A percentile compares a stretch with the other conserved stretches of the same genome.
Conservation (phyloP, 1,140 invertebrate genomes). For the Lepidurus apus region DNA sequence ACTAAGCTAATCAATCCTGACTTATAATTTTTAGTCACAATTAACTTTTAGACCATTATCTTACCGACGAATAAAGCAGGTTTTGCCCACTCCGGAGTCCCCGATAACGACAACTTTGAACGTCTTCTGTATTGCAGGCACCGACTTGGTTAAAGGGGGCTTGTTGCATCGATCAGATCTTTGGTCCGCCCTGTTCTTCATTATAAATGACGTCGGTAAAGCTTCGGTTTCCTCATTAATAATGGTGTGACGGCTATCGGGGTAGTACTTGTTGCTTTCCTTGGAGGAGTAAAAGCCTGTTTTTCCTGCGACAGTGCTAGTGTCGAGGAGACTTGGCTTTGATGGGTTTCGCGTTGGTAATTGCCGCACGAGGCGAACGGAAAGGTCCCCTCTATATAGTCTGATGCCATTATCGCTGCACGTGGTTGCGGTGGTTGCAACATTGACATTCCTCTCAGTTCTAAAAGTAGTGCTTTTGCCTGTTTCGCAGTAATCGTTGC, state of each 20-base stretch:
- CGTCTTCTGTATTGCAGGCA: background rate
- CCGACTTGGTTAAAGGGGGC: background rate
- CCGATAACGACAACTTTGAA: constrained; percentile 27
- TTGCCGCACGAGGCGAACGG: too few relatives aligned
- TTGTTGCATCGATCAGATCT: background rate
- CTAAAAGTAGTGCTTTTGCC: background rate
- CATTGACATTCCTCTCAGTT: background rate
- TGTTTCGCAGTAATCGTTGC: background rate
- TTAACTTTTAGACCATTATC: background rate
- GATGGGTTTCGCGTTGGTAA: too few relatives aligned
- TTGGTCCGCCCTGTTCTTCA: background rate
- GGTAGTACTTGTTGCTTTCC: background rate
- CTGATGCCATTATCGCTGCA: background rate
- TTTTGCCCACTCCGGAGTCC: constrained; percentile 23
- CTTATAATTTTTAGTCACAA: background rate
- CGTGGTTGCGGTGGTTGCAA: background rate
- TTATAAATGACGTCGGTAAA: background rate
- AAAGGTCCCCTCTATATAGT: background rate
- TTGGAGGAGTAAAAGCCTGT: background rate
- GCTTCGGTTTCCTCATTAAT: background rate
- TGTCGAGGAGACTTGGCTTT: too few relatives aligned
- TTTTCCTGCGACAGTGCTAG: background rate
- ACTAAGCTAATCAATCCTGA: too few relatives aligned
- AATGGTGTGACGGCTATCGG: background rate
- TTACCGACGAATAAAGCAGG: constrained; percentile 25